These are phyloP conservation scores for Nicator chloris DNA, from an alignment of 2,113 vertebrate species.

Conservation along the genomic window DNA sequence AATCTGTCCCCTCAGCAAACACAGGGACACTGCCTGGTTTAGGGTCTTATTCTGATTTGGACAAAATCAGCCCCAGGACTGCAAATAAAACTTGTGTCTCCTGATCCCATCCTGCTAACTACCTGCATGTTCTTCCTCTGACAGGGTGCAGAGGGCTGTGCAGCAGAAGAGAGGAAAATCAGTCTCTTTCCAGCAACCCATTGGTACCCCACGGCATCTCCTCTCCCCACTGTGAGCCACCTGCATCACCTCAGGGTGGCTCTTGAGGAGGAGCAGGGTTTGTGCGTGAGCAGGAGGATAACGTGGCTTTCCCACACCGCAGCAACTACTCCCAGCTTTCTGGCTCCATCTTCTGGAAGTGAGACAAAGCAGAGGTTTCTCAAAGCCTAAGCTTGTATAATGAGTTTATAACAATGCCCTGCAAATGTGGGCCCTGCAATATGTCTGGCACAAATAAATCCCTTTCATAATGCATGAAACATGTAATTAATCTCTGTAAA, in stretches of 20 bases:
- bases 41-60: background rate
- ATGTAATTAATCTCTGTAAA: background rate
- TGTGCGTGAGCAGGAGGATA: background rate
- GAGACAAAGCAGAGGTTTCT: background rate
- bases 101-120: background rate
- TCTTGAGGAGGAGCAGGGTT: background rate
- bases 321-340: slow-evolving; percentile 6
- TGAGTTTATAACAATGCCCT: fast-evolving
- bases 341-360: slow-evolving; percentile 67
- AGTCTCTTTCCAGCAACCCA: background rate
- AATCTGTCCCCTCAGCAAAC: background rate
- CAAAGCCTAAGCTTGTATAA: background rate
- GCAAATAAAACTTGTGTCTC: background rate
- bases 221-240: background rate
- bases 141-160: fast-evolving
- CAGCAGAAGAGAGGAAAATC: background rate
- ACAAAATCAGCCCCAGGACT: background rate
- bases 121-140: background rate
- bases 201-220: background rate
- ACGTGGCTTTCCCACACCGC: background rate
- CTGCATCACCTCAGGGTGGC: background rate
- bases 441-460: background rate
- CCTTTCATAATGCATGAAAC: background rate
- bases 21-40: background rate
- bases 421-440: background rate